Base-by-base conservation (phyloP, 2,113 vertebrate genomes). In the Galeopterus variegatus region DNA sequence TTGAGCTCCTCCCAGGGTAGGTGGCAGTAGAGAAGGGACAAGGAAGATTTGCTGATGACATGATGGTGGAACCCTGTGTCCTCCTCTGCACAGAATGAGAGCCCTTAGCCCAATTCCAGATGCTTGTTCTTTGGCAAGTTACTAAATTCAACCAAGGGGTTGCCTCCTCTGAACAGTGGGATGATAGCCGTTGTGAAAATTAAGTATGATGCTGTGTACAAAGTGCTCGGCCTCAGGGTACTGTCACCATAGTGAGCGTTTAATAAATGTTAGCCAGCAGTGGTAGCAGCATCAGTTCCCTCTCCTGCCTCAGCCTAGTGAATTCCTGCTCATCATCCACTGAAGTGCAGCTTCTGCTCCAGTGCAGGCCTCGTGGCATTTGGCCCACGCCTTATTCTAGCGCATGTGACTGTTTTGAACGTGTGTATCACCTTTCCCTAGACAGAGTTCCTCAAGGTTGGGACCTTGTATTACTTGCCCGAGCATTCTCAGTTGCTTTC, bases 341-440 rank as follows among this genome's bases (percentile, higher is more conserved):
- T 50, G 50, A 15, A 17, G 12, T 8, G 41, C 17, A 48, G 21
- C 24, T 85, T 69, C 76, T 52, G 24, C 48, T n/a, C 31, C 24
- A 8, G 36, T 0, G 0, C 0, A 17, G 45, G 28, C 52, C 28
- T 62, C n/a, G 3, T 5, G 2, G 19, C 54, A 9, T 31, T 77
- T 50, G 26, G 48, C 11, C 62, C 33, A 1, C 4, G 67, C 45
- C 31, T 82, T 31, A 13, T 65, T 93, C 17, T 36, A 33, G 28
- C 48, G 31, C 33, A n/a, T 0, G 6, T 4, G 0, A 5, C 56
- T 58, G 54, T 21, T 67, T 14, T 33, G 26, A 65, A 28, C 1
- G 8, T 48, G 11, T 52, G 17, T 48, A 24, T 21, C 26, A 8
- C 36, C 23, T 26, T 69, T 36, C n/a, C 31, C 67, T 28, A 6